Evolutionary conservation across 2,797 vertebrate species (phyloP), one percentile per base, ranked within the genome.

Genomic region (Tenualosa ilisha): DNA sequence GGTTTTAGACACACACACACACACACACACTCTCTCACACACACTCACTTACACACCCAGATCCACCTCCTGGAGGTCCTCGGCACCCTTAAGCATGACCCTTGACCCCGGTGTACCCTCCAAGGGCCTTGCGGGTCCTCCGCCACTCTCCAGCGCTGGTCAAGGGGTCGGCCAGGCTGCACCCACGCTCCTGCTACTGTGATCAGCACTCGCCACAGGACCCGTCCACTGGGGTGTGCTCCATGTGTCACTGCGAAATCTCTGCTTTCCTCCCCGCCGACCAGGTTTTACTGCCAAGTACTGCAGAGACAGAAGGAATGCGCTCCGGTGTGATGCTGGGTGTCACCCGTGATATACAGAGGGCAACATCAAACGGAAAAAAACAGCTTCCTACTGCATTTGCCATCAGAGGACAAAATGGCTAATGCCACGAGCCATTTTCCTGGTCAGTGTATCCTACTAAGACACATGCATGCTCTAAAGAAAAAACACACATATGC

Each of bases 41-140:
- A 72, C 81, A 40, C 85, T 68, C 87, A 88, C 89, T 88, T 86
- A 89, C 88, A 90, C 89, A 86, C 85, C 43, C 85, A 89, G 88
- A 87, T 82, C 61, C 61, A 31, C 59, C 83, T 50, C 83, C 59
- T 49, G 43, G 40, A 65, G 24, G 82, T 51, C 65, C 83, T 84
- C 83, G 79, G 15, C 75, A 79, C 72, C 72, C 83, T 83, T 51
- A 37, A 49, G 17, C n/a, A 22, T 46, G 79, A 53, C 72, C 86
- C 75, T 81, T 86, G 86, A 86, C 82, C 85, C 84, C 82, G 54
- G 1, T 0, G 37, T 20, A 22, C 72, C 46, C 72, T 79, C 72
- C 8, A 6, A 79, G 72, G 72, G 15, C 37, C 15, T 20, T 79
- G 72, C 2, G 13, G 65, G 26, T 72, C 31, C 65, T 72, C 65